These are phyloP conservation scores for Protobothrops mucrosquamatus DNA, from an alignment of 2,113 vertebrate genomes.

Conservation along the genomic window DNA sequence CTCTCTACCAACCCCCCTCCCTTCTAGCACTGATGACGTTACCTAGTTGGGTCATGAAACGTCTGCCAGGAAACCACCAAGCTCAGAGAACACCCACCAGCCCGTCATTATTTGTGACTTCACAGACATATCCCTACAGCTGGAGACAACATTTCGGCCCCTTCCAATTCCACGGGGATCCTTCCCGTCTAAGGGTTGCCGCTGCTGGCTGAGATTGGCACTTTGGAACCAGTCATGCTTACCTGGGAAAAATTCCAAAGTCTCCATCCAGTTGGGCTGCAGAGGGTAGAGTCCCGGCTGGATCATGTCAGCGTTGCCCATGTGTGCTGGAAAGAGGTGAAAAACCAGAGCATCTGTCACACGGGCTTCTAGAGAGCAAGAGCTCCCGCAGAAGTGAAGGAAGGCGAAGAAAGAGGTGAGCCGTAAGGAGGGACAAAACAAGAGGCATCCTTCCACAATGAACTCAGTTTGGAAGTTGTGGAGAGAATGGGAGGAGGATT, in stretches of 20 bases:
- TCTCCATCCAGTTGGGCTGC: constrained; percentile 98
- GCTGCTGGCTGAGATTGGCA: not conserved
- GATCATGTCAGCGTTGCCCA: constrained; percentile 98
- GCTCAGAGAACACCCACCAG: too few relatives aligned
- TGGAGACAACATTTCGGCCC: not conserved
- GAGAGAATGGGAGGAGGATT: too few relatives aligned
- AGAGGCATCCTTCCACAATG: not conserved
- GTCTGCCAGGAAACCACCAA: too few relatives aligned
- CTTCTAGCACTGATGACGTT: too few relatives aligned
- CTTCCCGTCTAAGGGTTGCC: not conserved
- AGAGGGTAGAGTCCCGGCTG: constrained; percentile 95
- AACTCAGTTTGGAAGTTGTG: too few relatives aligned
- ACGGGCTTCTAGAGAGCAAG: not conserved
- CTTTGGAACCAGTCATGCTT: constrained; percentile 34
- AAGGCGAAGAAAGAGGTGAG: not conserved
- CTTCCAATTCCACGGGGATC: not conserved
- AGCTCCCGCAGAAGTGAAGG: not conserved
- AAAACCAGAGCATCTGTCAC: constrained; percentile 8
- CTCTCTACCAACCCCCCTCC: too few relatives aligned
- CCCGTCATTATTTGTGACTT: not conserved
- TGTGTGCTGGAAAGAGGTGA: constrained; percentile 77
- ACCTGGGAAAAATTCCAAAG: constrained; percentile 95
- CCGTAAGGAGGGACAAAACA: not conserved
- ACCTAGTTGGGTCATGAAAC: too few relatives aligned
- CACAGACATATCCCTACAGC: not conserved